A percentile compares a stretch with the other conserved stretches of the same genome.
phyloP scores from a whole-genome alignment of 2,113 vertebrate genomes.

The Erythrolamprus reginae region DNA sequence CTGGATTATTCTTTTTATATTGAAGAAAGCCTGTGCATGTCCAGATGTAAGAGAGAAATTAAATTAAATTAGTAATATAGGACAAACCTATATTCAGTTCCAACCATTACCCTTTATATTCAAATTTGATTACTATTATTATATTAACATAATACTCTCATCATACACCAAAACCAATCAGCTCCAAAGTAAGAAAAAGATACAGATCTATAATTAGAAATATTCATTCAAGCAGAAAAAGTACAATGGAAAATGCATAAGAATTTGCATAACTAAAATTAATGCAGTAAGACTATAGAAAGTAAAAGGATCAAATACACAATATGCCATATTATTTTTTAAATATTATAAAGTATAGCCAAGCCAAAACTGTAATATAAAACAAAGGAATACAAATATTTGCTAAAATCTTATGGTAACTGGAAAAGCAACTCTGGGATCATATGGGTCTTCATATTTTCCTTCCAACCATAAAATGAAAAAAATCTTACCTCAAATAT shows the following conservation, averaged over 20 bases:
- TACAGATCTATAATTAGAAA: constrained; percentile 30
- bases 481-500: neutral
- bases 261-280: constrained; percentile 15
- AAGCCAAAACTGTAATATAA: neutral
- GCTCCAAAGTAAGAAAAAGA: neutral
- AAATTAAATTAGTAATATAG: constrained; percentile 22
- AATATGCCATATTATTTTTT: neutral
- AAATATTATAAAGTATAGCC: neutral
- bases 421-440: neutral
- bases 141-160: constrained; percentile 25
- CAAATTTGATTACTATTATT: constrained; percentile 17
- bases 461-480: neutral
- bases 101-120: constrained; percentile 22
- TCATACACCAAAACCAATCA: constrained; percentile 16
- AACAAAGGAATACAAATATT: neutral
- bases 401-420: neutral
- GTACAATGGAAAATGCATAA: constrained; percentile 11
- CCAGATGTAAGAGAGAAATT: neutral
- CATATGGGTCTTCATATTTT: neutral
- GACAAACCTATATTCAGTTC: neutral
- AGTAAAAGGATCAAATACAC: neutral
- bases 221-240: constrained; percentile 24
- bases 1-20: neutral
- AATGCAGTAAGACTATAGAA: constrained; percentile 16
- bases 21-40: neutral